These are phyloP conservation scores for Trachymyrmex cornetzi DNA, from an alignment of 1,140 invertebrate genomes.

Conservation along the genomic window DNA sequence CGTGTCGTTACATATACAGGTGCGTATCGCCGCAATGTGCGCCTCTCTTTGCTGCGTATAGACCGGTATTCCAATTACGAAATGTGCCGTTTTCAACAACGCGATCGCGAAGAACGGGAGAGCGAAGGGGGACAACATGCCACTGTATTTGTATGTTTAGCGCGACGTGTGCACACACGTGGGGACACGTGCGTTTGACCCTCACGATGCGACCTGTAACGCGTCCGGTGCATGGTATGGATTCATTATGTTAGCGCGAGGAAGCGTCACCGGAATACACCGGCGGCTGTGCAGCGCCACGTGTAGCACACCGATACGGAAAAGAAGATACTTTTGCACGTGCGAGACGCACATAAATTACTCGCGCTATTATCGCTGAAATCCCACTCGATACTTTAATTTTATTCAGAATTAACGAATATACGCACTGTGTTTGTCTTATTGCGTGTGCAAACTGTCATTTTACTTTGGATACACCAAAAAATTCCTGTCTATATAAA, in stretches of 20 bases:
- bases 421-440: background rate
- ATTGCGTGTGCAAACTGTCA: background rate
- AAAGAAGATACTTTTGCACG: constrained; percentile 13
- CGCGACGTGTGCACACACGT: constrained; percentile 42
- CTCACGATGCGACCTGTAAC: constrained; percentile 63
- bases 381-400: background rate
- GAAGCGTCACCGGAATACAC: background rate
- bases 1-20: constrained; percentile 20
- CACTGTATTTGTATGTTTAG: constrained; percentile 11
- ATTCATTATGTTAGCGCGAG: constrained; percentile 76
- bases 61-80: constrained; percentile 77
- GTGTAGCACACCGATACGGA: constrained; percentile 31
- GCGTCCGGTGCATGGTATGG: constrained; percentile 63
- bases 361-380: background rate
- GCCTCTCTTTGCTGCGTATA: constrained; percentile 60
- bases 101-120: constrained; percentile 45
- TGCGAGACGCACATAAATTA: constrained; percentile 4
- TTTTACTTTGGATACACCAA: background rate
- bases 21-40: constrained; percentile 29
- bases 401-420: background rate
- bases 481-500: background rate
- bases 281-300: constrained; percentile 48
- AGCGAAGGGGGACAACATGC: constrained; percentile 32
- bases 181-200: constrained; percentile 53
- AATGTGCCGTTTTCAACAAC: constrained; percentile 76